Base-by-base conservation (phyloP, 2,888 invertebrate species). In the Drosophila hamatofila region DNA sequence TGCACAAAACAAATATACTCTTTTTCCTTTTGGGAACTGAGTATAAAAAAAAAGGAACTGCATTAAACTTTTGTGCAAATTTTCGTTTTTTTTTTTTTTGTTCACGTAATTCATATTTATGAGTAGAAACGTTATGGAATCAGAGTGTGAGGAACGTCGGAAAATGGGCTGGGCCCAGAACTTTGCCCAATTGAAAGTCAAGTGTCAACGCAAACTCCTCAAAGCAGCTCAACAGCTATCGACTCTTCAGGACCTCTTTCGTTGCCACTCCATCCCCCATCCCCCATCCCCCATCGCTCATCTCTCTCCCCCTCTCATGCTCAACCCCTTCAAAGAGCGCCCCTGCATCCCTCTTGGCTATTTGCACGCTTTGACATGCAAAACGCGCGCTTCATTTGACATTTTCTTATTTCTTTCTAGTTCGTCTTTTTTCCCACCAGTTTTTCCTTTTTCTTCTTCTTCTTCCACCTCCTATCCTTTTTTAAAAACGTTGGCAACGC, bases 351-450 rank as follows among this genome's bases (percentile, higher is more conserved):
- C 39, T 30, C 52, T 46, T 25, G 44, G 74, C 75, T 77, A 78
- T 77, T 77, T 78, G 78, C 66, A 14, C 78, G 74, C 87, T 86
- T 86, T 86, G 85, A 86, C 88, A 86, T 88, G 85, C 88, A 88
- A 86, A 86, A 83, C 87, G 87, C 80, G 81, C 78, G 88, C 84
- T 80, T 86, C 85, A 85, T 86, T 85, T 86, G 88, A 88, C 88
- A 86, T 83, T 85, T 88, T 78, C 86, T 73, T 67, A 70, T 72
- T 65, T 65, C 71, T 75, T 63, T 25, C 35, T 23, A 46, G 46
- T 57, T 23, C 35, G 52, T 59, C 12, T 49, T 60, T 60, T 60
- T 14, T 44, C n/a, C 21, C 9, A 27, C 30, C 27, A 35, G 21
- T 23, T 37, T 52, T 30, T 6, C 30, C 11, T 30, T 54, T 11